phyloP scores from a whole-genome alignment of 2,888 invertebrate genomes.

The Heliconius cydno region DNA sequence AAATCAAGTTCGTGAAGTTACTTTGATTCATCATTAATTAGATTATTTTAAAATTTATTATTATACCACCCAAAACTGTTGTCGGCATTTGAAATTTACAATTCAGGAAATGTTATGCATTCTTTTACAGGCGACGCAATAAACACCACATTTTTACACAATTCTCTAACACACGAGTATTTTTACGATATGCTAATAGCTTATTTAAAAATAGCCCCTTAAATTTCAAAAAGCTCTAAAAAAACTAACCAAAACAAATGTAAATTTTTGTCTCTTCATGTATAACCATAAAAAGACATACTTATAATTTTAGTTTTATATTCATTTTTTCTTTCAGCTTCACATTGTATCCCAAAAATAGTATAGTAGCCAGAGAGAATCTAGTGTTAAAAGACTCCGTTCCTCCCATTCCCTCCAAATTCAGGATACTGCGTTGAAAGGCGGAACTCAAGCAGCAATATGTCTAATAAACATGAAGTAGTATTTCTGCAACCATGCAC shows the following conservation, averaged over 20 bases:
- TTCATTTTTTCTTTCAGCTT: not conserved
- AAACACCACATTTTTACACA: not conserved
- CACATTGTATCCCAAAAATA: not conserved
- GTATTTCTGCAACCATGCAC: not conserved
- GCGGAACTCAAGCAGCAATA: no score
- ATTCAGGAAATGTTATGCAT: conserved; percentile 20
- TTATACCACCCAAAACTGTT: not conserved
- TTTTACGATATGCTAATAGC: not conserved
- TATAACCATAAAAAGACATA: not conserved
- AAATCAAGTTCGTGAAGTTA: not conserved
- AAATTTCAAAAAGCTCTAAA: not conserved
- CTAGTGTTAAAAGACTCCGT: not conserved
- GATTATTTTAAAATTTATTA: not conserved
- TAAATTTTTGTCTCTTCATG: not conserved
- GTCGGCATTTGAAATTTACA: not conserved
- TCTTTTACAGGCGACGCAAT: not conserved
- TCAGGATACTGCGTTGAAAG: no score
- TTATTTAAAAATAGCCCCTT: not conserved
- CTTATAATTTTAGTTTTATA: no score
- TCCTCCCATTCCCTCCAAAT: no score
- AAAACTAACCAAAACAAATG: not conserved
- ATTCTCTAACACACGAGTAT: not conserved
- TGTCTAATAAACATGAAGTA: not conserved
- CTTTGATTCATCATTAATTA: not conserved
- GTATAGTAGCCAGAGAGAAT: no score